Evolutionary conservation across 1,140 invertebrate genomes (phyloP).

Genomic region (Nephotettix cincticeps): DNA sequence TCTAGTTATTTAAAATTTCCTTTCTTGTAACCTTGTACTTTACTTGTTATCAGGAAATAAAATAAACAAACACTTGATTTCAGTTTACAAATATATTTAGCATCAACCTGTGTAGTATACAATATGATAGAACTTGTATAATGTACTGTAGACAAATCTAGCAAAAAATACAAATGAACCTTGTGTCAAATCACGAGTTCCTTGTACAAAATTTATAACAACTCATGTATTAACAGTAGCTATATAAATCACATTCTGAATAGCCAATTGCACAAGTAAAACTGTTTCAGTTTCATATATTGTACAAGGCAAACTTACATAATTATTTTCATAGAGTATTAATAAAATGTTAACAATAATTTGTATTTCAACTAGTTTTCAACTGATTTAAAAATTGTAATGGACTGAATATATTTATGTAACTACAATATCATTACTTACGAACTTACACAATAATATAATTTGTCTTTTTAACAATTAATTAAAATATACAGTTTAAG

Average conservation of each 20-base stretch:
- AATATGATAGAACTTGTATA: background rate
- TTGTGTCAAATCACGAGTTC: background rate
- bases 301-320: slow-evolving; percentile 12
- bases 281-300: background rate
- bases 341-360: background rate
- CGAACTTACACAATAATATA: too few relatives aligned
- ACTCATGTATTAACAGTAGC: background rate
- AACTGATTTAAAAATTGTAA: background rate
- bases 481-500: too few relatives aligned
- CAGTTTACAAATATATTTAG: slow-evolving; percentile 6
- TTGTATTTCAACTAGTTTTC: background rate
- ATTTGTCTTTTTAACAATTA: too few relatives aligned
- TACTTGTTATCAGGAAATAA: background rate
- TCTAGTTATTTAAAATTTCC: too few relatives aligned
- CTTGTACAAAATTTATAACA: slow-evolving; percentile 3
- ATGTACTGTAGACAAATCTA: slow-evolving; percentile 12
- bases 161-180: slow-evolving; percentile 6
- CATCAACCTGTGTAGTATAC: slow-evolving; percentile 8
- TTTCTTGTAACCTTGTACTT: background rate
- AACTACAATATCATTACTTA: too few relatives aligned
- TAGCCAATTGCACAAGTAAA: slow-evolving; percentile 1
- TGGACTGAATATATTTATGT: background rate
- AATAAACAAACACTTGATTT: background rate
- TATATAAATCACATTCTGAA: background rate
- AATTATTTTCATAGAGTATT: background rate